Percentiles rank a stretch among this genome's conserved stretches.
Evolutionary conservation across 2,797 vertebrate genomes (phyloP).

Genomic region (Adelosebastes latens): DNA sequence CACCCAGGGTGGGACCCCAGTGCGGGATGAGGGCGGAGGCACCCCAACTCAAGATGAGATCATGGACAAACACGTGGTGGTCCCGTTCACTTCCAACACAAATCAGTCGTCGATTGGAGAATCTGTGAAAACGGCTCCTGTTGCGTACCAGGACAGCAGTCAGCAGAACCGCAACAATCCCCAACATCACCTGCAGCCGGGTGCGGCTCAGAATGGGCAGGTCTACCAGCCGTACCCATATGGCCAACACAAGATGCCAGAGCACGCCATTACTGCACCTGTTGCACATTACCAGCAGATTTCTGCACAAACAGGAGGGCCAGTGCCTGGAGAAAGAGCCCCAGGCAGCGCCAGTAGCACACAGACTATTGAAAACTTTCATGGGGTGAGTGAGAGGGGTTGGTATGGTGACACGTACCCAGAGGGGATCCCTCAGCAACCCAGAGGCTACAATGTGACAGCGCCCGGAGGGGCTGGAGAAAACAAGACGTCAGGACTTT

Average conservation of each 20-base stretch:
- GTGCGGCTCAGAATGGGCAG: slow-evolving; percentile 67
- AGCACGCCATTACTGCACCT: slow-evolving; percentile 33
- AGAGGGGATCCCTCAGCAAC: slow-evolving; percentile 73
- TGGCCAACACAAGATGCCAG: slow-evolving; percentile 26
- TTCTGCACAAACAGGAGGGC: slow-evolving; percentile 83
- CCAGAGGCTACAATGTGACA: slow-evolving; percentile 39
- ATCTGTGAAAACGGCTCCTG: not conserved
- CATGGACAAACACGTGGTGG: slow-evolving; percentile 88
- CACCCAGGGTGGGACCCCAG: slow-evolving; percentile 91
- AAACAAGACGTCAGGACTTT: slow-evolving; percentile 36
- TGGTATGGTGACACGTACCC: slow-evolving; percentile 79
- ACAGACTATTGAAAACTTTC: slow-evolving; percentile 85
- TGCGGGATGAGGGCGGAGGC: slow-evolving; percentile 93
- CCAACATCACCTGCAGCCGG: slow-evolving; percentile 66
- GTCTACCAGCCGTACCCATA: slow-evolving; percentile 50
- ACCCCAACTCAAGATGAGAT: slow-evolving; percentile 98
- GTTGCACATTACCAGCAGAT: slow-evolving; percentile 85
- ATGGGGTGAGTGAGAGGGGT: slow-evolving; percentile 56
- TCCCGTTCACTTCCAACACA: slow-evolving; percentile 57
- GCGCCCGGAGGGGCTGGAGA: slow-evolving; percentile 37
- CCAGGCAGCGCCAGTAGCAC: slow-evolving; percentile 78
- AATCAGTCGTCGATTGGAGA: slow-evolving; percentile 22
- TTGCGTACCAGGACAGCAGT: slow-evolving; percentile 69
- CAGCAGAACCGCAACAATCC: slow-evolving; percentile 39
- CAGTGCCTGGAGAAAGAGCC: slow-evolving; percentile 62